A percentile compares a stretch with the other conserved stretches of the same genome.
Conservation (phyloP, 2,797 vertebrate genomes). For the Prionace glauca region DNA sequence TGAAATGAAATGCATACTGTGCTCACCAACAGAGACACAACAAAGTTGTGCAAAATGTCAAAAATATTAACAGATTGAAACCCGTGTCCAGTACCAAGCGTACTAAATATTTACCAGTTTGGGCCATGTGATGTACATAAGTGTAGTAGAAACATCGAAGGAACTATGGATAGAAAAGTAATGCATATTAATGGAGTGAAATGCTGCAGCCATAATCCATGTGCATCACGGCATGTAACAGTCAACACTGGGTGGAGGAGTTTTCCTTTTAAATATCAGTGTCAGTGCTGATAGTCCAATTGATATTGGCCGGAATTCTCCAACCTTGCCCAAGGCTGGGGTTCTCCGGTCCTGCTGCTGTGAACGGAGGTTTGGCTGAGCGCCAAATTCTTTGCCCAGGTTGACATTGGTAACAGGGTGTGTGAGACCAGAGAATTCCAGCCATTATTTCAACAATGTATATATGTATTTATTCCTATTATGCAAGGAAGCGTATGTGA, state of each 20-base stretch:
- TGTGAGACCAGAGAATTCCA: too few relatives aligned
- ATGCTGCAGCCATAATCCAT: background rate
- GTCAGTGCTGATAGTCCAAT: background rate
- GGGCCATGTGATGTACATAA: background rate
- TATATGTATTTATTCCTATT: conserved; percentile 31
- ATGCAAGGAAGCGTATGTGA: background rate
- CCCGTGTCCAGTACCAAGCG: background rate
- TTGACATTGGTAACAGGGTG: too few relatives aligned
- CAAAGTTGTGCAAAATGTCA: background rate
- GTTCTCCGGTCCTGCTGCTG: too few relatives aligned
- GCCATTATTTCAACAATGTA: background rate
- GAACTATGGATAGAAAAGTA: background rate
- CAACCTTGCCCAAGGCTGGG: too few relatives aligned
- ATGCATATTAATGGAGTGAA: background rate
- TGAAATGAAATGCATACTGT: background rate
- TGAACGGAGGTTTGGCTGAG: too few relatives aligned
- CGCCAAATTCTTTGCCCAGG: too few relatives aligned
- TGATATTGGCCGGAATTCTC: background rate
- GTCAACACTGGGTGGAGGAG: background rate
- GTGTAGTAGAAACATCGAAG: background rate
- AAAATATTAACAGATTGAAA: background rate
- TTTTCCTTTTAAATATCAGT: background rate
- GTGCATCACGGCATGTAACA: background rate
- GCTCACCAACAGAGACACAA: background rate
- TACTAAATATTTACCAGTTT: background rate